Evolutionary conservation across 92 coral and sea anemone genomes (phyloP), one percentile per base, ranked within the genome.

Genomic region (Palythoa heliodiscus): DNA sequence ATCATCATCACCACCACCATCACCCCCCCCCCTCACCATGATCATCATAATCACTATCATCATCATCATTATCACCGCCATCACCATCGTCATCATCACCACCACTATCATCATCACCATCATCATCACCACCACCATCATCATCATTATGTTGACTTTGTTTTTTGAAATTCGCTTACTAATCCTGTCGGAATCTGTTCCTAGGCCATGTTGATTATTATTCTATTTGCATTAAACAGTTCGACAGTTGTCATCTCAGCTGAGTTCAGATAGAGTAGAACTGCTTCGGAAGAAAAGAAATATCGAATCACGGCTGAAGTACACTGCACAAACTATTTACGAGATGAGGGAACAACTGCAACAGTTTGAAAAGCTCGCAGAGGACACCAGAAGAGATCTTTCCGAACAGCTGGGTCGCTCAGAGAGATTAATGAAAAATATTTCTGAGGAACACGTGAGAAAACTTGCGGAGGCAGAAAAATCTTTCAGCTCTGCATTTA

Each of bases 361-460:
- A 13, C 79, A 75, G 79, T 52, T 75, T 14, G 60, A 29, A 9
- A 61, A 75, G 37, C n/a, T 10, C 39, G 38, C 79, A 52, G 14
- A 29, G 11, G 24, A n/a, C 20, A 29, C 79, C 57, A 48, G 53
- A 7, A 23, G 24, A 75, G 22, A 52, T 13, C 60, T 75, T 16
- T 25, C 5, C 7, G 64, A 52, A n/a, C 40, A 75, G 53, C 64
- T 75, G 1, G 79, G 48, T 11, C 24, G 37, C 20, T 60, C 24
- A 75, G 22, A 75, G 4, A 13, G 14, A 14, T 19, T 75, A 16
- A 47, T 75, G 61, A 52, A 43, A n/a, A 22, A 52, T 25, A 75
- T 85, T 71, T 53, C 86, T 9, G 58, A 85, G 13, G 91, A 89
- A 77, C 43, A 83, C 47, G 76, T 63, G 57, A 75, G 11, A 52